Percentiles rank a stretch among this genome's conserved stretches.
phyloP scores from a whole-genome alignment of 2,113 vertebrate species.

The Platysternon megacephalum region DNA sequence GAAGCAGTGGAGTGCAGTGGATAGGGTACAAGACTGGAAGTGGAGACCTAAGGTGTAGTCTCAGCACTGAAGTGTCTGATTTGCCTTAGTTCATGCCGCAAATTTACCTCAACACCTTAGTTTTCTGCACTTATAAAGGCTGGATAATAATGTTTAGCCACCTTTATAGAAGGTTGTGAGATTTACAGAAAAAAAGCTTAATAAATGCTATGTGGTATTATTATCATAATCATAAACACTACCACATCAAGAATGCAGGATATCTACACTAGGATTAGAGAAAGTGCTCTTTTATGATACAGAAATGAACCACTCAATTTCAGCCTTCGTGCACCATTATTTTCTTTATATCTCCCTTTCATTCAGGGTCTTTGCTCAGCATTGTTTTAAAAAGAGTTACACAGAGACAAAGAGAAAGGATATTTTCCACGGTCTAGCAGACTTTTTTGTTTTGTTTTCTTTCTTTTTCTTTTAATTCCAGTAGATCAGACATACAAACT shows the following conservation, averaged over 20 bases:
- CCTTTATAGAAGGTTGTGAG: not conserved
- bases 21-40: not conserved
- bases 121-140: not conserved
- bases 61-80: not conserved
- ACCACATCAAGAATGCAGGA: not conserved
- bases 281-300: not conserved
- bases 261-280: not conserved
- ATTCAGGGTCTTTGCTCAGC: not conserved
- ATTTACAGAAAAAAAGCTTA: fast-evolving
- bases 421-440: not conserved
- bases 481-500: not conserved
- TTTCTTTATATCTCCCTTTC: not conserved
- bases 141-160: not conserved
- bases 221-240: not conserved
- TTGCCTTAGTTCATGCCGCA: too few relatives aligned
- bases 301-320: not conserved
- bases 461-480: not conserved
- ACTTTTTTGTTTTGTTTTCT: too few relatives aligned
- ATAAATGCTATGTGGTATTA: not conserved
- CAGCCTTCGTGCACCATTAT: not conserved
- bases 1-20: not conserved
- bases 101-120: not conserved
- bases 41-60: not conserved
- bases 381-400: fast-evolving
- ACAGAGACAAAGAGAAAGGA: not conserved